These are phyloP conservation scores for Biston stratarius DNA, from an alignment of 2,888 invertebrate genomes.

Conservation along the genomic window DNA sequence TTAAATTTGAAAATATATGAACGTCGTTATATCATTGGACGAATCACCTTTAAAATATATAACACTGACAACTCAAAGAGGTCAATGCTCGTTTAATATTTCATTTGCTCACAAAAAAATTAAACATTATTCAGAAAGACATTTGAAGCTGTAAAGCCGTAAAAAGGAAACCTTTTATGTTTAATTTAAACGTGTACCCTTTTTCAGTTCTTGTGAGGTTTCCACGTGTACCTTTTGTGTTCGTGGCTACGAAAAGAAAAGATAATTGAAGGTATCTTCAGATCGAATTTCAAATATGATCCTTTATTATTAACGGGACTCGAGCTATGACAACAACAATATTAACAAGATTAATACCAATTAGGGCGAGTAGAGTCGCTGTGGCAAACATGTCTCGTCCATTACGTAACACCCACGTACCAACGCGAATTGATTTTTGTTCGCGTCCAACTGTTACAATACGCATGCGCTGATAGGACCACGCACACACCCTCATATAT, in stretches of 20 bases:
- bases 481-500: slow-evolving; percentile 64
- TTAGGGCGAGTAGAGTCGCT: slow-evolving; percentile 67
- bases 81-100: slow-evolving; percentile 14
- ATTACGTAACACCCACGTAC: slow-evolving; percentile 84
- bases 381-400: slow-evolving; percentile 67
- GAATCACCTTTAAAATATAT: background rate
- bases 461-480: slow-evolving; percentile 75
- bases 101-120: slow-evolving; percentile 4
- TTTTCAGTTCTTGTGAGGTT: slow-evolving; percentile 26
- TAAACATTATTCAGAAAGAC: slow-evolving; percentile 2
- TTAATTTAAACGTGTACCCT: slow-evolving; percentile 28
- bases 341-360: slow-evolving; percentile 56
- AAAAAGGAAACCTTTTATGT: slow-evolving; percentile 28
- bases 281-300: background rate
- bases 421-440: slow-evolving; percentile 82
- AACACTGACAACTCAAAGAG: background rate
- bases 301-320: background rate
- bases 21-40: background rate
- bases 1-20: background rate
- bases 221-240: slow-evolving; percentile 26
- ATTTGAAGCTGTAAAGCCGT: slow-evolving; percentile 18
- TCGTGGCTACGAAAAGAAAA: slow-evolving; percentile 2
- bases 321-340: slow-evolving; percentile 24
- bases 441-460: slow-evolving; percentile 56
- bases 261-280: background rate